Evolutionary conservation across 2,113 vertebrate genomes (phyloP).

Genomic region (Rhea pennata): DNA sequence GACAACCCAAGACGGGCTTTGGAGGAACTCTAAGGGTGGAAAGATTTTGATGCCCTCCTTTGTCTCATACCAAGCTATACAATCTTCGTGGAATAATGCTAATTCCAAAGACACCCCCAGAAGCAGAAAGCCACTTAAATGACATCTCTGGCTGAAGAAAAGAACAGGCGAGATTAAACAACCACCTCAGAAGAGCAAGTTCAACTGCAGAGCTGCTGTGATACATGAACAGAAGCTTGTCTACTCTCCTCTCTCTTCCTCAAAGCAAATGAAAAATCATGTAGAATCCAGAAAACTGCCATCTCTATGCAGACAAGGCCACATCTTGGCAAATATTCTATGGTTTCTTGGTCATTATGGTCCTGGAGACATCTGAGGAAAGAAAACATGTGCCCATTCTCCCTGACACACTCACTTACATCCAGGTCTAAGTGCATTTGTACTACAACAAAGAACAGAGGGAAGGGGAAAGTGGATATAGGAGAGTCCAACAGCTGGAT

Average conservation of each 20-base stretch:
- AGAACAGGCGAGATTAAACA: neutral
- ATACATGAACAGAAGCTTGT: neutral
- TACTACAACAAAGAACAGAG: neutral
- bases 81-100: neutral
- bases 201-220: neutral
- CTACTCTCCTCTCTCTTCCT: neutral
- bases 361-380: neutral
- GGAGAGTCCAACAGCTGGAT: neutral
- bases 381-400: neutral
- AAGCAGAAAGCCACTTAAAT: neutral
- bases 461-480: neutral
- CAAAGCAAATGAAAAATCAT: neutral
- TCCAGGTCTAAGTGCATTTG: neutral
- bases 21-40: neutral
- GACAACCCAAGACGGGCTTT: neutral
- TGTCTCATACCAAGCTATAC: accelerated
- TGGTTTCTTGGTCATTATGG: neutral
- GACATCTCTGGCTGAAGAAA: neutral
- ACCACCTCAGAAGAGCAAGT: neutral
- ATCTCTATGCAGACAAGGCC: accelerated
- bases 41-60: neutral
- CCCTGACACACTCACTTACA: neutral
- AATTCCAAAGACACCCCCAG: neutral
- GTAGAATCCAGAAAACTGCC: neutral
- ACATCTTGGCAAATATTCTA: neutral